Evolutionary conservation across 2,797 vertebrate genomes (phyloP), one percentile per base, ranked within the genome.

Genomic region (Typhlichthys eigenmanni): DNA sequence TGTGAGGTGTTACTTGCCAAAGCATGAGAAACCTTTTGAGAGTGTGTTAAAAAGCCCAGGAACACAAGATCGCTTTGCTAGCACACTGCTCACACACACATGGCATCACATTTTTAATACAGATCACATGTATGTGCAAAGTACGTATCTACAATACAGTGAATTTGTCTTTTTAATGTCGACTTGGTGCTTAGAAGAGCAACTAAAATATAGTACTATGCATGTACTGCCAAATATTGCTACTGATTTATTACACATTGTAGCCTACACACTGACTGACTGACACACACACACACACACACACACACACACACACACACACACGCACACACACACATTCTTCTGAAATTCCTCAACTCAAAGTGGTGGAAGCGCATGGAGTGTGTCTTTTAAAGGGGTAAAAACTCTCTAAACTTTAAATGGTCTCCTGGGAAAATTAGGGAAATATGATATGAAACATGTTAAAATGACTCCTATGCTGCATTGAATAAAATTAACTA

Each of bases 321-420:
- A 17, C 16, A 17, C 16, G 16, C 13, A 19, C 24, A 51, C 13
- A 11, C 24, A 8, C 4, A 38, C 80, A 80, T 84, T 89, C 78
- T 71, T 85, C 74, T 75, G 69, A 79, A 78, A 84, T 85, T 82
- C 78, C 71, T 81, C 68, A 9, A 76, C 74, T 82, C 66, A 76
- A 66, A 72, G 78, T 5, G 71, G 60, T 47, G 55, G 76, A 85
- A 80, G 71, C 49, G 62, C 53, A 57, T 69, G 58, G 67, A 55
- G 63, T 59, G 59, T 71, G 73, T 82, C 78, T 69, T 69, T 57
- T 16, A 53, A 68, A 47, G 64, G 64, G 58, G 24, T 24, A 24
- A 24, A 24, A 24, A 24, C 24, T 24, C 24, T 24, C 24, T 24
- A 60, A 13, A 47, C 69, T 53, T 14, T 43, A 10, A 13, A 59